Evolutionary conservation across 2,888 invertebrate species (phyloP).

Genomic region (Patella ulyssiponensis): DNA sequence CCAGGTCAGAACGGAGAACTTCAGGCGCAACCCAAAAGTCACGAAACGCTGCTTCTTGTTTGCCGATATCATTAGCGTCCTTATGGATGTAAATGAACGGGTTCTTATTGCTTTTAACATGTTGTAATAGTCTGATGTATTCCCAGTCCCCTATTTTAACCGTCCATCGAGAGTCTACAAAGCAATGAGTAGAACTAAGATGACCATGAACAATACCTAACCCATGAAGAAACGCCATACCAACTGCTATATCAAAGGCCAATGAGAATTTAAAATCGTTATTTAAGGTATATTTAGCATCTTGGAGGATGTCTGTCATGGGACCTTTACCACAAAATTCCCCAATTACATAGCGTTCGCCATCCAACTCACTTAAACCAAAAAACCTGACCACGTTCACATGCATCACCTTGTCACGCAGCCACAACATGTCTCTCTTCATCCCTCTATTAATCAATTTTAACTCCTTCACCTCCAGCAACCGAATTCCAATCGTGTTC

Average conservation of each 20-base stretch:
- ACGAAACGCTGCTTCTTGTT: conserved; percentile 27
- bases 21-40: conserved; percentile 66
- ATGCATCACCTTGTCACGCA: conserved; percentile 57
- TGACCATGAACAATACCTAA: conserved; percentile 64
- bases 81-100: conserved; percentile 35
- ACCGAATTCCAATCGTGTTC: conserved; percentile 48
- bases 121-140: conserved; percentile 41
- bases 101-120: conserved; percentile 32
- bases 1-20: conserved; percentile 48
- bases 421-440: conserved; percentile 51
- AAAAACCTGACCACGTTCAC: conserved; percentile 59
- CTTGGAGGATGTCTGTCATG: conserved; percentile 59
- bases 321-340: conserved; percentile 61
- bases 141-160: conserved; percentile 67
- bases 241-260: conserved; percentile 54
- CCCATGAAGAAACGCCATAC: conserved; percentile 64
- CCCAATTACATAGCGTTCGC: conserved; percentile 50
- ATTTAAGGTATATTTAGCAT: conserved; percentile 57
- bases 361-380: conserved; percentile 58
- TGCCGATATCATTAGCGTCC: conserved; percentile 23
- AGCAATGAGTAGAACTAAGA: conserved; percentile 55
- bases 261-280: conserved; percentile 61
- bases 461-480: conserved; percentile 42
- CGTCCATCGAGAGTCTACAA: conserved; percentile 65
- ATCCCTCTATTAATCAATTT: conserved; percentile 30